Base-by-base conservation (phyloP, 2,797 vertebrate species). In the Onychomys torridus region DNA sequence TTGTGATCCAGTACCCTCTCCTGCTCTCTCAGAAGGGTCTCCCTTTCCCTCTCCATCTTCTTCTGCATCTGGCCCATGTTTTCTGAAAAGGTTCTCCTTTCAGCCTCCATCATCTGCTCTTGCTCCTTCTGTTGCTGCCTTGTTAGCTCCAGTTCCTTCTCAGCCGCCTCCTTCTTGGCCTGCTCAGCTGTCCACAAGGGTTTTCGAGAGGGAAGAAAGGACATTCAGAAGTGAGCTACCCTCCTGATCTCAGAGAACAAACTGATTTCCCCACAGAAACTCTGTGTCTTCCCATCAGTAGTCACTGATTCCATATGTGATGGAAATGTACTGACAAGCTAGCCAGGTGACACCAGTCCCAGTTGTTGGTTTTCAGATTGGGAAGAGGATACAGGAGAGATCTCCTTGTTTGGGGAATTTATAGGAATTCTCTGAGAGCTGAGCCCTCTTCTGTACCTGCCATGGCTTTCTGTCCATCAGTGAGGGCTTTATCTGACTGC, bases 401-500 rank as follows among this genome's bases (percentile, higher is more conserved):
- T 4, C 0, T 63, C 25, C 1, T 84, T 57, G 13, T 49, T 34
- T 63, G 23, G 17, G 37, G 3, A 8, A 7, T 81, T 2, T 16
- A 2, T 2, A 40, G 46, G 11, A 76, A 89, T 19, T 27, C 25
- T 17, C 12, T 6, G 17, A 55, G 29, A 32, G 6, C 12, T 37
- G 7, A 75, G 0, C 21, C 34, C 16, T 29, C 3, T 14, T 29
- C 6, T 37, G 2, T 92, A 96, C 95, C 78, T 92, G 84, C 93
- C 43, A 61, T 46, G 32, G 29, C 55, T 65, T 25, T 96, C 71
- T 94, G 49, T 65, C 27, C 32, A 19, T 52, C 61, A 14, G 71
- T 73, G 43, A 94, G 89, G 55, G 71, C 89, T 85, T 73, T 92
- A 34, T 94, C 95, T 78, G 84, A 71, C 9, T 89, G 69, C 52